Evolutionary conservation across 2,888 invertebrate genomes (phyloP), one percentile per base, ranked within the genome.

Genomic region (Augiades crinisus): DNA sequence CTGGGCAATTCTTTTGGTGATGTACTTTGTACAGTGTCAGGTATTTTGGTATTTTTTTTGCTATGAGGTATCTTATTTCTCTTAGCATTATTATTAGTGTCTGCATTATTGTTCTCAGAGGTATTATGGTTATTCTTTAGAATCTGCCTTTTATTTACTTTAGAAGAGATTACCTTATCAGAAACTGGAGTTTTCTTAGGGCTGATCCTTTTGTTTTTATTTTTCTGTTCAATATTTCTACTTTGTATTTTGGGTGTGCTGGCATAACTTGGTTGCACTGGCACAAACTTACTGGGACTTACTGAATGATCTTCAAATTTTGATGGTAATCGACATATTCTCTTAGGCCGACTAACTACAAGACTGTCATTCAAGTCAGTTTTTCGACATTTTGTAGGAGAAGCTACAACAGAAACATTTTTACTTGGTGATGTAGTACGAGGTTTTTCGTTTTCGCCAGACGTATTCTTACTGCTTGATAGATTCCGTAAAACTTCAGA

Each of bases 291-390:
- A 46, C 60, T 71, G 14, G 86, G 86, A 54, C 86, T 88, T 8
- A 81, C 58, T 5, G 74, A 77, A 60, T 84, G 77, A 12, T 85
- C 78, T 30, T 80, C 75, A 66, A 83, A 82, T 33, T 72, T 77
- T 2, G 79, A 79, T 47, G 88, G 88, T 19, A 88, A 60, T 7
- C 77, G 66, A 49, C 76, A 75, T 24, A 80, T 69, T 55, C 87
- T 78, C 58, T 73, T 82, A 1, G 85, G 84, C 4, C 81, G 68
- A 38, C 61, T 70, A 5, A 58, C 65, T 24, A 76, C 45, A 51
- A 83, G 61, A 58, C 75, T 80, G 31, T 55, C 68, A 30, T 78
- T 72, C 36, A 59, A 43, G 17, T 24, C 34, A 57, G 67, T 65
- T 5, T 60, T 57, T 14, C 73, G 70, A n/a, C 67, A 71, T 68